Evolutionary conservation across 2,797 vertebrate genomes (phyloP).

Genomic region (Saguinus oedipus): DNA sequence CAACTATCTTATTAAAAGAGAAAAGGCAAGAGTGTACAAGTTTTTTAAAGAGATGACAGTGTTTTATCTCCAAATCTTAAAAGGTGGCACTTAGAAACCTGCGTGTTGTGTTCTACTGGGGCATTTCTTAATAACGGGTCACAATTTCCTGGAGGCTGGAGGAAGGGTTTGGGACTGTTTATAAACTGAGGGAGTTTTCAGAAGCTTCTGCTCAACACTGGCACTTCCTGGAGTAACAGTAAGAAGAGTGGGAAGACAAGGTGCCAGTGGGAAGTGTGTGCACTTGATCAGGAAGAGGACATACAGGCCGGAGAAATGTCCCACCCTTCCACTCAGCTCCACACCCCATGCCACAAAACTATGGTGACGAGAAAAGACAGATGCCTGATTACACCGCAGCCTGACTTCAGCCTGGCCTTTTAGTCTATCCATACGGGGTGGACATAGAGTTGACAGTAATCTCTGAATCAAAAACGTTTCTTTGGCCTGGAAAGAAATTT

Average conservation of each 20-base stretch:
- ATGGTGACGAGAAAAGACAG: not conserved
- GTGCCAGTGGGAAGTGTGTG: not conserved
- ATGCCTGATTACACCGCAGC: not conserved
- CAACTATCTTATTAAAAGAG: not conserved
- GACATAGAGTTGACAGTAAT: not conserved
- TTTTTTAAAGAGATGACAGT: slow-evolving; percentile 3
- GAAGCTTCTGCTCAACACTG: not conserved
- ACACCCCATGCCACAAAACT: not conserved
- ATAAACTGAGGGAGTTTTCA: not conserved
- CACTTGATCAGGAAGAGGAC: not conserved
- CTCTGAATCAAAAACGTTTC: not conserved
- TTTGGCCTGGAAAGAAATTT: not conserved
- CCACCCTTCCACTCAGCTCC: not conserved
- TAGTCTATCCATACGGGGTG: not conserved
- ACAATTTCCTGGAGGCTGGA: not conserved
- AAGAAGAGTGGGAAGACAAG: not conserved
- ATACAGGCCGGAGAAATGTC: not conserved
- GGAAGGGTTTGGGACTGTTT: not conserved
- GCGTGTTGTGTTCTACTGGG: not conserved
- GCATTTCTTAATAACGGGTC: slow-evolving; percentile 20
- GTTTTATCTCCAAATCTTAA: slow-evolving; percentile 39
- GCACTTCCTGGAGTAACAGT: not conserved
- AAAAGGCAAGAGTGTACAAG: slow-evolving; percentile 51
- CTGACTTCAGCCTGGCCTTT: not conserved
- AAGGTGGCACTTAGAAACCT: not conserved